phyloP scores from a whole-genome alignment of 2,888 invertebrate species.

The Mesorhabditis spiculigera region DNA sequence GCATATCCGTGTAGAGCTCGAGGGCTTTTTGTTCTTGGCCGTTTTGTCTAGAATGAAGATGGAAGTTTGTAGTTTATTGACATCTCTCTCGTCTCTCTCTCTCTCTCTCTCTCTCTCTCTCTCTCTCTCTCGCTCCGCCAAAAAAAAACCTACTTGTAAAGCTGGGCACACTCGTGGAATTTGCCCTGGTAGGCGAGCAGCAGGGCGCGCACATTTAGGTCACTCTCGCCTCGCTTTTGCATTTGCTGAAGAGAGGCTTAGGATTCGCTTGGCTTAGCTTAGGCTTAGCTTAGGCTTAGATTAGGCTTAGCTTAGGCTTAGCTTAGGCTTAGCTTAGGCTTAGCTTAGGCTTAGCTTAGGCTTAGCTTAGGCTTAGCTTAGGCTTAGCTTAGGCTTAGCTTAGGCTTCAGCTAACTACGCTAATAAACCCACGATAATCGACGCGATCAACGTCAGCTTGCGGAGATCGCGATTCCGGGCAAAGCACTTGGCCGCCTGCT shows the following conservation, averaged over 20 bases:
- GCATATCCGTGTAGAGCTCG: constrained; percentile 88
- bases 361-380: too few relatives aligned
- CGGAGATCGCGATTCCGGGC: constrained; percentile 80
- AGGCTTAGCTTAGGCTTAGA: neutral
- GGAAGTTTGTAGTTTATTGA: neutral
- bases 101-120: neutral
- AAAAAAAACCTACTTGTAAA: constrained; percentile 74
- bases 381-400: too few relatives aligned
- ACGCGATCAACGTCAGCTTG: constrained; percentile 78
- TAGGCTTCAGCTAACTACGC: neutral
- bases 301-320: too few relatives aligned
- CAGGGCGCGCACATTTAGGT: constrained; percentile 70
- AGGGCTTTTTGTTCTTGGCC: constrained; percentile 81
- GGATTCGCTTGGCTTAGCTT: too few relatives aligned
- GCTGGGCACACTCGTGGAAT: constrained; percentile 78
- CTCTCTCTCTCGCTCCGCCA: neutral
- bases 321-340: too few relatives aligned
- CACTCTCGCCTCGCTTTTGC: constrained; percentile 33
- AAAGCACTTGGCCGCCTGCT: constrained; percentile 72
- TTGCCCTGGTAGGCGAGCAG: constrained; percentile 79
- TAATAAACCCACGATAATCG: neutral
- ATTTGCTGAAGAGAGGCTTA: constrained; percentile 32
- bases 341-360: too few relatives aligned
- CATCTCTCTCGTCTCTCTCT: too few relatives aligned
- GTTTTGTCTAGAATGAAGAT: constrained; percentile 59